Evolutionary conservation across 37 sponge, comb jelly and placozoan species (phyloP).

Genomic region (Trichoplax adhaerens): DNA sequence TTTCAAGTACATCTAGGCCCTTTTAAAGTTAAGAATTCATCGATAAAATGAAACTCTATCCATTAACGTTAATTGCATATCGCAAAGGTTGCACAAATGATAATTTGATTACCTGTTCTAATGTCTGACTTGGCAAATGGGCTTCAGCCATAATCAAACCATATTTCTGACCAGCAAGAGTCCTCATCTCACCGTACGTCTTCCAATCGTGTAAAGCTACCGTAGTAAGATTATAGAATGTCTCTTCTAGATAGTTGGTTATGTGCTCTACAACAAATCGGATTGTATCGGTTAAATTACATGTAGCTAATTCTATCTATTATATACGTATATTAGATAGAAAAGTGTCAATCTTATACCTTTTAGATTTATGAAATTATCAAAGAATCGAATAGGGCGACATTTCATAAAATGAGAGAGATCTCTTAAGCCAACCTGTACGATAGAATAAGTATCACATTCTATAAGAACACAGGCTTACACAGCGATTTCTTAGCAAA

Average conservation of each 20-base stretch:
- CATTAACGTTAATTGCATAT: background rate
- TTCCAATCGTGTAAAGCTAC: conserved; percentile 92
- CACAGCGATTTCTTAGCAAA: background rate
- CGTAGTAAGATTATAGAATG: conserved; percentile 94
- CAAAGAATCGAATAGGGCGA: conserved; percentile 83
- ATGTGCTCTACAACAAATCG: conserved; percentile 19
- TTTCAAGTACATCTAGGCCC: conserved; percentile 93
- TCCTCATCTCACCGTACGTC: conserved; percentile 89
- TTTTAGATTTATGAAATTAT: conserved; percentile 60
- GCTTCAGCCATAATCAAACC: conserved; percentile 85
- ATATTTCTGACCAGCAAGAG: conserved; percentile 88
- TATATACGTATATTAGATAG: background rate
- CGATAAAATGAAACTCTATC: background rate
- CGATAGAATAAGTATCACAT: background rate
- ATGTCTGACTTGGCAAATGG: conserved; percentile 87
- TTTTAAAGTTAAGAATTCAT: conserved; percentile 2
- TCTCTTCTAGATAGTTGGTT: conserved; percentile 81
- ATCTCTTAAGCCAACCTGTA: conserved; percentile 45
- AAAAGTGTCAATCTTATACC: conserved; percentile 12
- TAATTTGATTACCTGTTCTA: conserved; percentile 57
- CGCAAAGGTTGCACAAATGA: background rate
- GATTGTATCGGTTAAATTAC: too few relatives aligned
- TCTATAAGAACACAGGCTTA: conserved; percentile 7
- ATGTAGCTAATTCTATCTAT: too few relatives aligned
- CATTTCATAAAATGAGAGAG: conserved; percentile 59